A percentile compares a stretch with the other conserved stretches of the same genome.
Evolutionary conservation across 2,113 vertebrate genomes (phyloP).

Genomic region (Silurus meridionalis): DNA sequence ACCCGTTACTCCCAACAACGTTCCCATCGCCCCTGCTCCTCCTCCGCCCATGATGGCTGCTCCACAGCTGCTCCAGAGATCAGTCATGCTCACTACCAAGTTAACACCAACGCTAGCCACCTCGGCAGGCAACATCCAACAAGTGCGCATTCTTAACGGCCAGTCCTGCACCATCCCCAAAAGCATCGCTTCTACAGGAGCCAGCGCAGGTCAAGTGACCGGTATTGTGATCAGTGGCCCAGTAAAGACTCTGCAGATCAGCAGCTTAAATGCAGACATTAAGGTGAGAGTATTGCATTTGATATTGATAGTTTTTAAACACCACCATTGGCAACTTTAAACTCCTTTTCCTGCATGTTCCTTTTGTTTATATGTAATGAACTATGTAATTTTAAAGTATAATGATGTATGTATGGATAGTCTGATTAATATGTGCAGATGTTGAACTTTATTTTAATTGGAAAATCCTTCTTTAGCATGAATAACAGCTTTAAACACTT

Average conservation of each 20-base stretch:
- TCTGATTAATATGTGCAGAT: too few relatives aligned
- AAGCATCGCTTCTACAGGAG: conserved; percentile 47
- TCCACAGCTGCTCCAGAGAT: conserved; percentile 91
- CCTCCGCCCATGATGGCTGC: conserved; percentile 97
- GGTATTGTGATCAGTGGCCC: conserved; percentile 93
- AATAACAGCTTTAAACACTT: too few relatives aligned
- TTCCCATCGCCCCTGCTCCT: conserved; percentile 94
- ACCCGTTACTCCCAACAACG: conserved; percentile 85
- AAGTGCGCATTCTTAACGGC: conserved; percentile 94
- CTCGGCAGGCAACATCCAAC: conserved; percentile 91
- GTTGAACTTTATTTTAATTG: too few relatives aligned
- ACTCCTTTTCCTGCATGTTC: background rate
- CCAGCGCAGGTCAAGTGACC: conserved; percentile 83
- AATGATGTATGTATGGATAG: too few relatives aligned
- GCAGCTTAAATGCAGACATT: conserved; percentile 87
- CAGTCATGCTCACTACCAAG: conserved; percentile 93
- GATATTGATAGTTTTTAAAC: background rate
- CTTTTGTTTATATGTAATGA: too few relatives aligned
- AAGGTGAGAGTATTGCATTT: conserved; percentile 75
- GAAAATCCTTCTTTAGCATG: too few relatives aligned
- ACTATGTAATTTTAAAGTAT: too few relatives aligned
- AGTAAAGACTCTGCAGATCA: conserved; percentile 88
- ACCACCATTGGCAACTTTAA: background rate
- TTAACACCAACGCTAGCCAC: conserved; percentile 83
- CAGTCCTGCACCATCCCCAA: conserved; percentile 86